phyloP scores from a whole-genome alignment of 2,113 vertebrate genomes.

The Pseudorhombus dupliciocellatus region DNA sequence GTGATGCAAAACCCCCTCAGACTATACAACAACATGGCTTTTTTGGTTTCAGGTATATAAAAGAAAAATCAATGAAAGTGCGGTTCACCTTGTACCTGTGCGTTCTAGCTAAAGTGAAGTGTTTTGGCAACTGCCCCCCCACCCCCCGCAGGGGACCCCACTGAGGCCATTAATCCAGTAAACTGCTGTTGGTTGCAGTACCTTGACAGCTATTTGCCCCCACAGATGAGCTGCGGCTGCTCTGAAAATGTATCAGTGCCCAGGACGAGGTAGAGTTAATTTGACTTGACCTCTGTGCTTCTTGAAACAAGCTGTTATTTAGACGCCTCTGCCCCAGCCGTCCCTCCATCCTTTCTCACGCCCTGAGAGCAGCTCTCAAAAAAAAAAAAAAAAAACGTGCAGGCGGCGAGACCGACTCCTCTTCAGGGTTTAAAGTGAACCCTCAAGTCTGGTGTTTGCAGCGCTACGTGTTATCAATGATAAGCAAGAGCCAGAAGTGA shows the following conservation, averaged over 20 bases:
- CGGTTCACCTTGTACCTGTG: slow-evolving; percentile 8
- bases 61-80: slow-evolving; percentile 23
- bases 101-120: slow-evolving; percentile 41
- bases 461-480: slow-evolving; percentile 6
- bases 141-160: slow-evolving; percentile 1
- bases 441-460: slow-evolving; percentile 22
- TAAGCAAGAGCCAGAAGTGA: slow-evolving; percentile 17
- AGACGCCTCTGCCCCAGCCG: slow-evolving; percentile 1
- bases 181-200: slow-evolving; percentile 47
- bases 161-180: slow-evolving; percentile 54
- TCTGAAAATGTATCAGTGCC: slow-evolving; percentile 28
- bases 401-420: slow-evolving; percentile 11
- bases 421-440: slow-evolving; percentile 22
- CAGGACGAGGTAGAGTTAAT: slow-evolving; percentile 51
- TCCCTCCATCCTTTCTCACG: not conserved
- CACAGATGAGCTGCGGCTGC: slow-evolving; percentile 43
- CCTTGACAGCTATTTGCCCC: slow-evolving; percentile 51
- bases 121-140: slow-evolving; percentile 34
- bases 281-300: slow-evolving; percentile 55
- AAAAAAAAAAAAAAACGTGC: too few relatives aligned
- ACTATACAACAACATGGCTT: not conserved
- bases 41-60: not conserved
- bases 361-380: slow-evolving; percentile 21
- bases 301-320: slow-evolving; percentile 57
- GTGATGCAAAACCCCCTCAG: not conserved